Conservation (phyloP, 2,797 vertebrate genomes). For the Oophaga sylvatica region DNA sequence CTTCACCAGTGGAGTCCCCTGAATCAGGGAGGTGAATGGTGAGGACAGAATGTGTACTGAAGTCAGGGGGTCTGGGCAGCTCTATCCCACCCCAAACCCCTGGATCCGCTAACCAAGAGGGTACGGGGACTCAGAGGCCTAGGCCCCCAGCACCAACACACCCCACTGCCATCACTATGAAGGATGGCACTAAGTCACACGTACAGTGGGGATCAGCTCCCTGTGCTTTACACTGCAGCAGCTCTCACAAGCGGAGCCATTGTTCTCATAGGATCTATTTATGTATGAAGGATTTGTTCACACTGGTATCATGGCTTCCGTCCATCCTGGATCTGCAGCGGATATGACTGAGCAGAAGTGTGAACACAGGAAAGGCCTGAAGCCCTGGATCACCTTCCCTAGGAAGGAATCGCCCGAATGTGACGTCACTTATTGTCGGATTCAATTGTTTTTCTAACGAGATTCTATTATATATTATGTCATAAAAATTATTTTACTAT, state of each 20-base stretch:
- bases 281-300: not conserved
- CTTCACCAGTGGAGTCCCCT: not conserved
- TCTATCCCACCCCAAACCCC: not conserved
- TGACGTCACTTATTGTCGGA: not conserved
- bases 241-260: too few species aligned
- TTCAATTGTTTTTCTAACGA: slow-evolving; percentile 7
- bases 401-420: not conserved
- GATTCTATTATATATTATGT: not conserved
- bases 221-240: not conserved
- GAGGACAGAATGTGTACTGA: not conserved
- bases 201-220: not conserved
- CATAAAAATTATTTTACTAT: not conserved
- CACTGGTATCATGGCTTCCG: not conserved
- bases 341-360: not conserved
- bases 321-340: not conserved
- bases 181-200: not conserved
- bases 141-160: not conserved
- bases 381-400: not conserved
- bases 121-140: not conserved
- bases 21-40: not conserved
- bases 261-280: not conserved
- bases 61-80: not conserved
- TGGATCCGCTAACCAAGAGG: not conserved
- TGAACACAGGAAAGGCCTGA: not conserved
- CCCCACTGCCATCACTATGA: not conserved